A percentile compares a stretch with the other conserved stretches of the same genome.
Conservation (phyloP, 92 coral and sea anemone genomes). For the Nematostella vectensis region DNA sequence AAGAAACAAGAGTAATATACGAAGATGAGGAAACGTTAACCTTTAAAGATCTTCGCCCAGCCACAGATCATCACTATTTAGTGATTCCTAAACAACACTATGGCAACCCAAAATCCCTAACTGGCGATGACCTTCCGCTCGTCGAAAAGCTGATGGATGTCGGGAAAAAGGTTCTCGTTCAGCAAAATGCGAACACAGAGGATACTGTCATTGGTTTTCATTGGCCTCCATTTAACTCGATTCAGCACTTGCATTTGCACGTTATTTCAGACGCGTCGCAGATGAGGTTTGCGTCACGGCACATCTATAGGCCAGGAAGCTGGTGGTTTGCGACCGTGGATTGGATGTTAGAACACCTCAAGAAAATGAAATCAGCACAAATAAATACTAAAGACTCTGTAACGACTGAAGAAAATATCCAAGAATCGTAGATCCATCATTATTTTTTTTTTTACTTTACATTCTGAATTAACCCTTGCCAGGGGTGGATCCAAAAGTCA, state of each 20-base stretch:
- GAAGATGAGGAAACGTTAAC: slow-evolving; percentile 56
- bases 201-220: slow-evolving; percentile 64
- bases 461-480: no score
- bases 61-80: slow-evolving; percentile 66
- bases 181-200: slow-evolving; percentile 32
- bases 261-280: slow-evolving; percentile 64
- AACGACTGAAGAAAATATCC: no score
- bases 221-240: slow-evolving; percentile 83
- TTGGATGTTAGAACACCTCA: slow-evolving; percentile 54
- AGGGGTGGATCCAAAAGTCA: no score
- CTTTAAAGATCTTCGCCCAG: slow-evolving; percentile 74
- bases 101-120: slow-evolving; percentile 71
- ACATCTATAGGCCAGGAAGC: slow-evolving; percentile 42
- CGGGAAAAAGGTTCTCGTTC: slow-evolving; percentile 34
- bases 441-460: no score
- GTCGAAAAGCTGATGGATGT: slow-evolving; percentile 49
- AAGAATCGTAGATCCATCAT: no score
- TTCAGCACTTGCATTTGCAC: slow-evolving; percentile 81
- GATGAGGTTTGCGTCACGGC: slow-evolving; percentile 48
- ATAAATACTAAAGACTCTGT: no score
- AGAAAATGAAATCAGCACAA: slow-evolving; percentile 11
- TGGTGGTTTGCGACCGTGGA: slow-evolving; percentile 73
- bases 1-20: slow-evolving; percentile 38
- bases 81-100: slow-evolving; percentile 63
- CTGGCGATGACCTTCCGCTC: slow-evolving; percentile 28